phyloP scores from a whole-genome alignment of 2,888 invertebrate genomes.

The Leptogaster cylindrica region DNA sequence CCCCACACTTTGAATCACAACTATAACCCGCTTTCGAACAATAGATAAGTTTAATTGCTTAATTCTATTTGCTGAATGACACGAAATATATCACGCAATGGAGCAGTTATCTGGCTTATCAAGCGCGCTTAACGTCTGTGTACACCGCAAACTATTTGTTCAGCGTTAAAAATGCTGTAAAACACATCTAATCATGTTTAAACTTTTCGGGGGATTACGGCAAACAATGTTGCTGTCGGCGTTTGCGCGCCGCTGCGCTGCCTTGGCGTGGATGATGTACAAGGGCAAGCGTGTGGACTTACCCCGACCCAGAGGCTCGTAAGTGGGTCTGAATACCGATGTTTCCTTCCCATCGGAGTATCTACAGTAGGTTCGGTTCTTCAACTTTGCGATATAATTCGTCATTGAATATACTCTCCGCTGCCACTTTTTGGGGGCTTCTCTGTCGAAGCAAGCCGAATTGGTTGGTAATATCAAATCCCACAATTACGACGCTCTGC shows the following conservation, averaged over 20 bases:
- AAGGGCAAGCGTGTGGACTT: conserved; percentile 39
- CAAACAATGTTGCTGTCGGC: conserved; percentile 39
- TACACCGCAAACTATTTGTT: conserved; percentile 45
- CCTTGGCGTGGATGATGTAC: conserved; percentile 26
- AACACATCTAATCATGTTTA: conserved; percentile 47
- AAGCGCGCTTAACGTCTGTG: conserved; percentile 43
- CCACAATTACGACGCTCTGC: no score
- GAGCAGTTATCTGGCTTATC: conserved; percentile 31
- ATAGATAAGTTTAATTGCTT: conserved; percentile 46
- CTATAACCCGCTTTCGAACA: conserved; percentile 41
- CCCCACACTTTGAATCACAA: conserved; percentile 17
- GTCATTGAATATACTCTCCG: no score
- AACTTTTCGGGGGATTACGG: conserved; percentile 43
- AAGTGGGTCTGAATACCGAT: background rate
- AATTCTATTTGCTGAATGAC: conserved; percentile 47
- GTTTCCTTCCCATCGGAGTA: no score
- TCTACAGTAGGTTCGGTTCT: no score
- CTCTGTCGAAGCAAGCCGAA: no score
- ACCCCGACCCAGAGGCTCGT: background rate
- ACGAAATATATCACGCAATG: conserved; percentile 45
- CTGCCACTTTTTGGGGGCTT: no score
- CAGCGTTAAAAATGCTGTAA: conserved; percentile 47
- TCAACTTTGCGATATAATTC: no score
- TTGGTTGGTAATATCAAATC: no score
- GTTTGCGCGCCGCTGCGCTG: conserved; percentile 8